Base-by-base conservation (phyloP, 92 coral and sea anemone genomes). In the Anthopleura xanthogrammica region DNA sequence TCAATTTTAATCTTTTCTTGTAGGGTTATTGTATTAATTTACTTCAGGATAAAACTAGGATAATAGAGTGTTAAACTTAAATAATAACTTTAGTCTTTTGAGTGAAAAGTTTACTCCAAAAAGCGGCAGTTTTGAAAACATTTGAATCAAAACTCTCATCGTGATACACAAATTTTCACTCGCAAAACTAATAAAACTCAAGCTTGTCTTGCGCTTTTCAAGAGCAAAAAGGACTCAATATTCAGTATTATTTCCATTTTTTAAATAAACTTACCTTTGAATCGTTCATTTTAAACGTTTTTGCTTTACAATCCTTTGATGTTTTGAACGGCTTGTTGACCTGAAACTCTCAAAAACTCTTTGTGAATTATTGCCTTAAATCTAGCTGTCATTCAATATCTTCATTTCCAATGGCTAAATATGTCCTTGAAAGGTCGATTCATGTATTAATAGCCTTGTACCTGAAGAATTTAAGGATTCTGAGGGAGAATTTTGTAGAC, bases 281-380 rank as follows among this genome's bases (percentile, higher is more conserved):
- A 36, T 36, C 46, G 14, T 36, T 29, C 74, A 68, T 68, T 10
- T 64, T 64, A 17, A 11, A 23, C 29, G 29, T 14, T 68, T 68
- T 29, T 41, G 36, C 78, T 75, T 75, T 16, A 23, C 50, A 80
- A 60, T 24, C 60, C 57, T 43, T 12, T 60, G 64, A 80, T 65
- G 41, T 80, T 80, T 80, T 80, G 75, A 65, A 43, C 76, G 64
- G 50, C 84, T 73, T 65, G 60, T 24, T 81, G 84, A 81, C 68
- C 84, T 10, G 41, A 29, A 23, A 68, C 42, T 36, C 74, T 68
- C 70, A 20, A 29, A 68, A 68, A 68, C 74, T 68, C 74, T 68
- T 36, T 23, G 41, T 68, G 36, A 19, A 36, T 23, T 68, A 68
- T 36, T 68, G 41, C 17, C 41, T 24, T 68, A 68, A 68, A 68